Conservation (phyloP, 2,888 invertebrate species). For the Sphinx pinastri region DNA sequence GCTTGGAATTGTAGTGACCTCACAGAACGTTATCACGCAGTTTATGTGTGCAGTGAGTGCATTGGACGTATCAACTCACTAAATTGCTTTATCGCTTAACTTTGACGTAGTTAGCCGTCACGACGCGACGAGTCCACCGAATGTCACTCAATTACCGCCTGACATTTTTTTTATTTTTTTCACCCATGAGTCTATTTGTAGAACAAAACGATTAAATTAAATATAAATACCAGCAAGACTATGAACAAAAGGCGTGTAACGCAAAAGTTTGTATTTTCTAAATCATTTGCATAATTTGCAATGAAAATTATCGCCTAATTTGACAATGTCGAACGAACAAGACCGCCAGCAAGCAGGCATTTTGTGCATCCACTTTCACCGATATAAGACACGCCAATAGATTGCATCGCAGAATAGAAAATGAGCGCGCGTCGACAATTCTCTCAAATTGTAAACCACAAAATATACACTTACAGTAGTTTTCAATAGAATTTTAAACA, state of each 20-base stretch:
- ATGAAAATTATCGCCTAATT: conserved; percentile 44
- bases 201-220: background rate
- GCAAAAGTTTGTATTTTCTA: conserved; percentile 7
- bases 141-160: conserved; percentile 6
- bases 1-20: conserved; percentile 34
- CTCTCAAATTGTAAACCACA: conserved; percentile 45
- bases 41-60: conserved; percentile 36
- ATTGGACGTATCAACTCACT: conserved; percentile 42
- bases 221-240: background rate
- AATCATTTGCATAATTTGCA: background rate
- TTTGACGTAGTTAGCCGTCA: conserved; percentile 46
- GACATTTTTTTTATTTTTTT: conserved; percentile 6
- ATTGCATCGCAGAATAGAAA: conserved; percentile 61
- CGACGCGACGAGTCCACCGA: conserved; percentile 43
- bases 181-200: background rate
- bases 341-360: conserved; percentile 57
- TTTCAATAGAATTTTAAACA: too few relatives aligned
- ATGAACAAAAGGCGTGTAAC: background rate
- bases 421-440: conserved; percentile 51
- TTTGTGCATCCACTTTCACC: conserved; percentile 79
- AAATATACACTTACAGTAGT: conserved; percentile 31
- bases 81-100: conserved; percentile 47
- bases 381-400: conserved; percentile 69
- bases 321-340: conserved; percentile 48
- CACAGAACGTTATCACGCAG: conserved; percentile 36